Conservation (phyloP, 2,113 vertebrate genomes). For the Muntiacus muntjak region DNA sequence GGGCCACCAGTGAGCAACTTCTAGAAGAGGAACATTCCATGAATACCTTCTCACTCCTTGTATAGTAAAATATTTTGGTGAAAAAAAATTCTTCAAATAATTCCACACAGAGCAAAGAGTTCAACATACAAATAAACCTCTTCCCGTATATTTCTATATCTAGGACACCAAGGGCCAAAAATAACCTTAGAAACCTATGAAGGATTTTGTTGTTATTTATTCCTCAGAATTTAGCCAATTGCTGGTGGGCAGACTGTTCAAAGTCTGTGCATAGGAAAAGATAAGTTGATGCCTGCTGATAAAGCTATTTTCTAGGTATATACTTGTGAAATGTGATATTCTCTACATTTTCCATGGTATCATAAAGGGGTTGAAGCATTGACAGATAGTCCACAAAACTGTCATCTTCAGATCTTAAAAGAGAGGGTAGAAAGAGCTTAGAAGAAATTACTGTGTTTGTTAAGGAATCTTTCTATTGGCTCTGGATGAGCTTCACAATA, state of each 20-base stretch:
- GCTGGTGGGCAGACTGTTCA: neutral
- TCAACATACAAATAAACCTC: slow-evolving; percentile 16
- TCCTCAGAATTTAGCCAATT: neutral
- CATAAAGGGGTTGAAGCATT: neutral
- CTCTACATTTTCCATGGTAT: neutral
- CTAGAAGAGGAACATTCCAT: neutral
- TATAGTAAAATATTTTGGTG: slow-evolving; percentile 27
- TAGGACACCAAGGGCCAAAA: neutral
- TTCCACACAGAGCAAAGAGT: slow-evolving; percentile 9
- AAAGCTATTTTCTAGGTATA: neutral
- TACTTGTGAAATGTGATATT: neutral
- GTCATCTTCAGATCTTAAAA: neutral
- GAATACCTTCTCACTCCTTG: neutral
- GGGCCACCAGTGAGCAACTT: neutral
- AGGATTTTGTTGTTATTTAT: neutral
- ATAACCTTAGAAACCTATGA: neutral
- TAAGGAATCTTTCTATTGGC: neutral
- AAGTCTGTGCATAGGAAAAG: neutral
- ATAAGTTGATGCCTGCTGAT: neutral
- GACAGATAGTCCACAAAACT: neutral
- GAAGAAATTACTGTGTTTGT: neutral
- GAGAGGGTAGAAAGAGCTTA: neutral
- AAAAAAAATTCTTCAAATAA: slow-evolving; percentile 45
- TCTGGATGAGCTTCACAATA: neutral
- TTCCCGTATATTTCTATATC: slow-evolving; percentile 28